Base-by-base conservation (phyloP, 1,140 invertebrate genomes). In the Polypedilum vanderplanki region DNA sequence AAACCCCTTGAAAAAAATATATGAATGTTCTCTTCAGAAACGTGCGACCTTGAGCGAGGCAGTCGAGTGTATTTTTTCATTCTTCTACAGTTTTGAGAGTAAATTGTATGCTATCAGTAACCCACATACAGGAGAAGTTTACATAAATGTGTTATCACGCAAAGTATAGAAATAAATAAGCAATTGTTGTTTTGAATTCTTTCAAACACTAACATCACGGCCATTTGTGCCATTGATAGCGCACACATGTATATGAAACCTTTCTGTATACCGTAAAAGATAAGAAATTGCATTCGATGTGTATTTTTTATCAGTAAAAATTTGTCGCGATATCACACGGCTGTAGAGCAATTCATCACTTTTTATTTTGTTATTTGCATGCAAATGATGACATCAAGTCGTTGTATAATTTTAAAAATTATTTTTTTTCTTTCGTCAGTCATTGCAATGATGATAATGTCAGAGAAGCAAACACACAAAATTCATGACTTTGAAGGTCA, bases 41-140 rank as follows among this genome's bases (percentile, higher is more conserved):
- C 46, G 46, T 57, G 46, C n/a, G 46, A 57, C 46, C 46, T 57
- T 57, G 46, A 57, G n/a, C 12, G n/a, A 57, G n/a, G n/a, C n/a
- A 33, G 12, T 57, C 46, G 41, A 57, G 46, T n/a, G 12, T 57
- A 15, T 57, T 57, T 57, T 57, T n/a, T 33, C 24, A 33, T 33
- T 33, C 24, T 33, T 57, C 12, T 57, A 57, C 12, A 57, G 46
- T 3, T n/a, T n/a, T 57, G 46, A 57, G 46, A 57, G 46, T n/a
- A 57, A 57, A 57, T n/a, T 57, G 12, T 33, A 33, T 57, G 46
- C 46, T 57, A 57, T 57, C 46, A 57, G 46, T 57, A 57, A 57
- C 46, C 46, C 46, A 57, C 46, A 57, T 57, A 57, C 46, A 57
- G 46, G 46, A n/a, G n/a, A 57, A 57, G n/a, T 57, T n/a, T 57